phyloP scores from a whole-genome alignment of 2,113 vertebrate species.

The Cochlearius cochlearius region DNA sequence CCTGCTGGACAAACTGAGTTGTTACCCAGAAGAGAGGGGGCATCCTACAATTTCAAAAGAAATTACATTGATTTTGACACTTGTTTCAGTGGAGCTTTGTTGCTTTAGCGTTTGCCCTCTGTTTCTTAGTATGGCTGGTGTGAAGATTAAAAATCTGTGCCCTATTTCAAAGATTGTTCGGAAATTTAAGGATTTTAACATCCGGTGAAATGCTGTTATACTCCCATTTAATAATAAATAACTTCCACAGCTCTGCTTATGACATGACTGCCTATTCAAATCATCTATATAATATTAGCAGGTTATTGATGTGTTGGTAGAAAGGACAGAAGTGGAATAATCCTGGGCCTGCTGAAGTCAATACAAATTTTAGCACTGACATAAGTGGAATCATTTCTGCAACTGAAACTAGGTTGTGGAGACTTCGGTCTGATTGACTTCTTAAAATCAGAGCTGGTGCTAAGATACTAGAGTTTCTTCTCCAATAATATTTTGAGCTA shows the following conservation, averaged over 20 bases:
- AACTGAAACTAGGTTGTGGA: background rate
- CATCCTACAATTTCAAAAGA: background rate
- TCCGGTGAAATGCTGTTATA: background rate
- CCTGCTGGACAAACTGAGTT: slow-evolving; percentile 1
- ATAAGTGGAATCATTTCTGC: background rate
- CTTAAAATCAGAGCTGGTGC: background rate
- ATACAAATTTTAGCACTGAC: background rate
- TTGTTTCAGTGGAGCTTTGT: background rate
- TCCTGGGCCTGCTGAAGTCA: background rate
- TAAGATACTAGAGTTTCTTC: background rate
- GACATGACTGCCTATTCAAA: background rate
- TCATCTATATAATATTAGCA: background rate
- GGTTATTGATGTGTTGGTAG: background rate
- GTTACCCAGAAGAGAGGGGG: background rate
- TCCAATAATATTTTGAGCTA: background rate
- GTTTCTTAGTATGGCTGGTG: background rate
- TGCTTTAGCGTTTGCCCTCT: background rate
- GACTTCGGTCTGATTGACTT: background rate
- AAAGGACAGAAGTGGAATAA: background rate
- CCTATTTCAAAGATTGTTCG: background rate
- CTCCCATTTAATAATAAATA: background rate
- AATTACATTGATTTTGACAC: background rate
- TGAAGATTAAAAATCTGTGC: background rate
- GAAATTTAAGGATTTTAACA: background rate
- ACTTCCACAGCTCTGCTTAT: background rate